Evolutionary conservation across 2,888 invertebrate genomes (phyloP).

Genomic region (Phaedon cochleariae): DNA sequence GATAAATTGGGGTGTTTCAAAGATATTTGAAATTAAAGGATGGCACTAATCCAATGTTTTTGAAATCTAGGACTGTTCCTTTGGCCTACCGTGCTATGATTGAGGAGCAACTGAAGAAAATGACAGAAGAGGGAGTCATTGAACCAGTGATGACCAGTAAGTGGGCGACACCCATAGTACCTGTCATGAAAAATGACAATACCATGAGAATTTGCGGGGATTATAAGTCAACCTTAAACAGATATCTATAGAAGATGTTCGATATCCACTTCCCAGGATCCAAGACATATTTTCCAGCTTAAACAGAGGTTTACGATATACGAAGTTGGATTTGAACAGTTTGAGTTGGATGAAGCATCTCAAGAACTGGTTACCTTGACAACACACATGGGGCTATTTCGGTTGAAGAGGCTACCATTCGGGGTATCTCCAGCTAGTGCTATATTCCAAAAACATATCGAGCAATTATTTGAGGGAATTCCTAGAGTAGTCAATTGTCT

Average conservation of each 20-base stretch:
- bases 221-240: constrained; percentile 21
- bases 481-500: constrained; percentile 15
- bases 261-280: constrained; percentile 18
- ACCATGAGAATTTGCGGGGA: constrained; percentile 23
- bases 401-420: no score
- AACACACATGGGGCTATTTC: no score
- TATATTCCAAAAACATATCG: no score
- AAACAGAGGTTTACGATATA: constrained; percentile 9
- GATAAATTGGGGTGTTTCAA: constrained; percentile 1
- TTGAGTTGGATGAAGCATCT: no score
- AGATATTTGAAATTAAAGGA: background rate
- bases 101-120: no score
- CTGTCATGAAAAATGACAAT: constrained; percentile 13
- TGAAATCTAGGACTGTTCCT: no score
- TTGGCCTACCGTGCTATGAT: no score
- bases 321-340: constrained; percentile 19
- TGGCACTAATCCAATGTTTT: background rate
- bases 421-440: no score
- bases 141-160: background rate
- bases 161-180: constrained; percentile 25
- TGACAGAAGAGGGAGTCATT: background rate
- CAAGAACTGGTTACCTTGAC: no score
- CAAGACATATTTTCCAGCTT: constrained; percentile 17
- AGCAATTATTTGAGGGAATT: no score
- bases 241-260: constrained; percentile 14